Conservation (phyloP, 2,888 invertebrate genomes). For the Plagodis pulveraria region DNA sequence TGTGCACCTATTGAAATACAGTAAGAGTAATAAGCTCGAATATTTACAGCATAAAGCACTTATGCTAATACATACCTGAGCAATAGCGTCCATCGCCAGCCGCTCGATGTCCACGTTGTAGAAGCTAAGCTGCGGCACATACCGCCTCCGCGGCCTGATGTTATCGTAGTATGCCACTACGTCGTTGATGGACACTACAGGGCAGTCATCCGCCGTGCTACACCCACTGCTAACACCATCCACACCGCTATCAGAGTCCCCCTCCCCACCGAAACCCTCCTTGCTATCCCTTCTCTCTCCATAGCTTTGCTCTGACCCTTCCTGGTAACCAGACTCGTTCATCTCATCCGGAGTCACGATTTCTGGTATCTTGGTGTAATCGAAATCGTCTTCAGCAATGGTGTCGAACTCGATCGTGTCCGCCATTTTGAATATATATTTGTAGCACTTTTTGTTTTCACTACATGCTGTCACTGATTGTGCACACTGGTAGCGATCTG, state of each 20-base stretch:
- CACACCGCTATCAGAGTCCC: conserved; percentile 83
- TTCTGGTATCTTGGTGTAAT: conserved; percentile 76
- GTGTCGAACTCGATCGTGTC: conserved; percentile 64
- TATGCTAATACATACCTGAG: conserved; percentile 64
- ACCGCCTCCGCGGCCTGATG: conserved; percentile 70
- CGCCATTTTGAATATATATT: conserved; percentile 58
- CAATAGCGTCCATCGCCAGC: conserved; percentile 69
- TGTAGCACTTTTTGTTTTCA: conserved; percentile 45
- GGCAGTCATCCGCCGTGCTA: conserved; percentile 84
- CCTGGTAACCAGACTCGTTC: conserved; percentile 79
- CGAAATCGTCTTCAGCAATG: conserved; percentile 67
- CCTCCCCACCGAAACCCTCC: conserved; percentile 75
- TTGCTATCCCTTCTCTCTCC: conserved; percentile 77
- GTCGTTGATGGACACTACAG: conserved; percentile 81
- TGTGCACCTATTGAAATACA: too few species aligned
- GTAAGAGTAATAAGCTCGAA: too few species aligned
- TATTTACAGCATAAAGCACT: too few species aligned
- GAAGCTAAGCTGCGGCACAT: conserved; percentile 77
- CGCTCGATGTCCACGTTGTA: conserved; percentile 77
- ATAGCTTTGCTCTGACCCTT: conserved; percentile 76
- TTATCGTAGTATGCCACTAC: conserved; percentile 81
- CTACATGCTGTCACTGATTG: conserved; percentile 76
- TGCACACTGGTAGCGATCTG: conserved; percentile 53
- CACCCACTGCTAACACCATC: conserved; percentile 85
- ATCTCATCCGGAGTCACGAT: conserved; percentile 77